Conservation (phyloP, 2,888 invertebrate species). For the Odontothrips loti region DNA sequence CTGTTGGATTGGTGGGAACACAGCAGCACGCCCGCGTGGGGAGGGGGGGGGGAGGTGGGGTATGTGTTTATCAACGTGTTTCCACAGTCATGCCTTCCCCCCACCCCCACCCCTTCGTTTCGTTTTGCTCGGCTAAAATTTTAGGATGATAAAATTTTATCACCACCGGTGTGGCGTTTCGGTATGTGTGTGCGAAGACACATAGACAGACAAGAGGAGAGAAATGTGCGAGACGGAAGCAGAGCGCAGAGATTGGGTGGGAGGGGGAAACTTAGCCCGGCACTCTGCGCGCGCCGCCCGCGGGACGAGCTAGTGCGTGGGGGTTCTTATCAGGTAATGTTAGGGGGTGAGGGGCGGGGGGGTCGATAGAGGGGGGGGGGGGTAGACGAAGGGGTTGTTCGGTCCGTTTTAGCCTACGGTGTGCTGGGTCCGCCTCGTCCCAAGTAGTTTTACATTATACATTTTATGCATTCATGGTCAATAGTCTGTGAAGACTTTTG, state of each 20-base stretch:
- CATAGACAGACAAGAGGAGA: not conserved
- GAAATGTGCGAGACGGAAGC: not conserved
- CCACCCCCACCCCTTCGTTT: not conserved
- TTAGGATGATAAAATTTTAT: slow-evolving; percentile 13
- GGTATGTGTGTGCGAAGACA: not conserved
- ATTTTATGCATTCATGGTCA: slow-evolving; percentile 17
- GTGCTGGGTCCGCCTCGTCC: no score
- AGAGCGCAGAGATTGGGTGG: not conserved
- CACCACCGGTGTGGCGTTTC: not conserved
- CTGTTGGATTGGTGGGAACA: no score
- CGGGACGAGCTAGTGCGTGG: no score
- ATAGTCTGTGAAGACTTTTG: slow-evolving; percentile 10
- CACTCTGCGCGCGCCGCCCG: not conserved
- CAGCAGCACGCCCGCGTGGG: not conserved
- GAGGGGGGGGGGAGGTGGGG: not conserved
- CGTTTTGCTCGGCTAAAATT: not conserved
- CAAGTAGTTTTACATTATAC: slow-evolving; percentile 14
- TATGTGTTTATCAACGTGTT: slow-evolving; percentile 11
- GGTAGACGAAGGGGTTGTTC: no score
- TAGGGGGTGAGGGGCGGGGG: not conserved
- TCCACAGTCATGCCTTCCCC: not conserved
- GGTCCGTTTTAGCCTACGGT: no score
- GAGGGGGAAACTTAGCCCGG: not conserved
- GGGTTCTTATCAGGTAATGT: not conserved
- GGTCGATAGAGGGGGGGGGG: no score